A percentile compares a stretch with the other conserved stretches of the same genome.
phyloP scores from a whole-genome alignment of 2,797 vertebrate species.

The Potorous gilbertii region DNA sequence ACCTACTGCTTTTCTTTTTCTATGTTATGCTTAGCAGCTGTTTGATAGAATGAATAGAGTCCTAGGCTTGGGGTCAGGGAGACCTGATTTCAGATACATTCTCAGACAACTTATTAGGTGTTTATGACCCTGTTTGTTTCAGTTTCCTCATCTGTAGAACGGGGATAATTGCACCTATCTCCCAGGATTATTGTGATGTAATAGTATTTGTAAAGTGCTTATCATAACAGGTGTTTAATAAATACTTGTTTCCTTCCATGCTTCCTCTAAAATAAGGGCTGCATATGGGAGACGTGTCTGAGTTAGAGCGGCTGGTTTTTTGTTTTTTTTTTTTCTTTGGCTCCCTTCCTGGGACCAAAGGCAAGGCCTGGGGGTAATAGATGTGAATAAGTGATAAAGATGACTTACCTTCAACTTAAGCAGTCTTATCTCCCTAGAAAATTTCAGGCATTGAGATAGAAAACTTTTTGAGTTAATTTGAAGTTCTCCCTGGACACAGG shows the following conservation, averaged over 20 bases:
- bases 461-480: constrained; percentile 14
- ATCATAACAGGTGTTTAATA: background rate
- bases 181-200: background rate
- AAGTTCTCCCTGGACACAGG: constrained; percentile 34
- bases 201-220: background rate
- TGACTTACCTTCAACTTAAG: constrained; percentile 23
- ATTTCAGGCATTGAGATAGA: constrained; percentile 33
- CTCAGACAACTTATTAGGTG: background rate
- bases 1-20: background rate
- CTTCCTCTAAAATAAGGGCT: constrained; percentile 13
- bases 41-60: background rate
- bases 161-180: background rate
- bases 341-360: constrained; percentile 10
- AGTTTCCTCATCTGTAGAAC: background rate
- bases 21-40: background rate
- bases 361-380: constrained; percentile 10
- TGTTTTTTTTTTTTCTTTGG: constrained; percentile 28
- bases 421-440: constrained; percentile 24
- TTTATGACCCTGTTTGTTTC: background rate
- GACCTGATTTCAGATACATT: background rate
- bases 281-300: background rate
- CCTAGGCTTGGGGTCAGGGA: background rate
- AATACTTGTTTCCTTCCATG: background rate
- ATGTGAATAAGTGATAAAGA: constrained; percentile 19
- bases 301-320: constrained; percentile 22